These are phyloP conservation scores for Eidolon dupreanum DNA, from an alignment of 2,797 vertebrate genomes.

Conservation along the genomic window DNA sequence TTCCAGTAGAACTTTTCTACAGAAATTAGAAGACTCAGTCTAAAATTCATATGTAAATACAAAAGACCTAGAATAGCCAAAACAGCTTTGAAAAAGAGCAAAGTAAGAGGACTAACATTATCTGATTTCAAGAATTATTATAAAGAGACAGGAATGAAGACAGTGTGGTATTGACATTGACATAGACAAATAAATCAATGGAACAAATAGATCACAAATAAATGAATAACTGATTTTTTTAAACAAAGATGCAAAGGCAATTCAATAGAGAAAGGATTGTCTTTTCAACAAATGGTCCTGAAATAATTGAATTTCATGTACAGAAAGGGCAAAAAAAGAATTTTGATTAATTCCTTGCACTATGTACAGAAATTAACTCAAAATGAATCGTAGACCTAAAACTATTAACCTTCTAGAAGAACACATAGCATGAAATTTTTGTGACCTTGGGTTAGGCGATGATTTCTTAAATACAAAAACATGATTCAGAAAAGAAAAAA, in stretches of 20 bases:
- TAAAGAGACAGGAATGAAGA: background rate
- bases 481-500: background rate
- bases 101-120: background rate
- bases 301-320: background rate
- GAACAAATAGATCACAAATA: background rate
- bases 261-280: background rate
- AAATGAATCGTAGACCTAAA: background rate
- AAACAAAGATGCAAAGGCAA: background rate
- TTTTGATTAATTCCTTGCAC: background rate
- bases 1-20: background rate
- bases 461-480: background rate
- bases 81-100: background rate
- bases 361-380: background rate
- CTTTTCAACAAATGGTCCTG: background rate
- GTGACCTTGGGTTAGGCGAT: background rate
- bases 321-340: background rate
- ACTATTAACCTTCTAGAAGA: background rate
- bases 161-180: background rate
- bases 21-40: background rate
- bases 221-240: background rate
- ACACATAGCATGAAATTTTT: background rate
- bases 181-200: background rate
- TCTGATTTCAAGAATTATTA: background rate
- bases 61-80: background rate
- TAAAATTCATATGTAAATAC: background rate